Base-by-base conservation (phyloP, 1,140 invertebrate genomes). In the Temnothorax longispinosus region DNA sequence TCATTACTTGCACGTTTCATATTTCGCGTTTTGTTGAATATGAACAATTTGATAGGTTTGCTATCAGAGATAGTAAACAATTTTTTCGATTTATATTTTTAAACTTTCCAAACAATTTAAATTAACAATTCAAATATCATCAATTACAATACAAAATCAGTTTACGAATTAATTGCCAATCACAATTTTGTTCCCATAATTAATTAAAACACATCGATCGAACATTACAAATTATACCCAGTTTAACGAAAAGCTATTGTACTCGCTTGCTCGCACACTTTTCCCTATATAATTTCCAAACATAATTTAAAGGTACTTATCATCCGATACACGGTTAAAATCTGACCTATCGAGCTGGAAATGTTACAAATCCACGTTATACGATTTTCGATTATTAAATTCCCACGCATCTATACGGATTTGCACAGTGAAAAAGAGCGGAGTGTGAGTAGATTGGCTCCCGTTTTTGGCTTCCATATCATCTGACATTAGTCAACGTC, bases 341-440 rank as follows among this genome's bases (percentile, higher is more conserved):
- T 52, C 27, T 44, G 32, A 69, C 7, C 8, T 38, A 38, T 81
- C 35, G 38, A 21, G 11, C 11, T 65, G 18, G 27, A 78, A 64
- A 65, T 10, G 44, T 81, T 71, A 56, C 41, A 69, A 52, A 69
- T 81, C 21, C 18, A 1, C 15, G 21, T 11, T 38, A 44, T 10
- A 38, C 50, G 54, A 84, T 84, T 75, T 74, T 38, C 44, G 54
- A 75, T 84, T 84, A 84, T 38, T 60, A 74, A 60, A 75, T 74
- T 60, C 11, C 32, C n/a, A 41, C 18, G 11, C 27, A 35, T 58
- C 27, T n/a, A 47, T 52, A 60, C 32, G 44, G 7, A 50, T 75
- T 62, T 35, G 35, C 13, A 27, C 2, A n/a, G 54, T 41, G 38
- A 13, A 50, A 27, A 8, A 69, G 41, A 50, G 65, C 15, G 11